A percentile compares a stretch with the other conserved stretches of the same genome.
These are phyloP conservation scores for Myotis yumanensis DNA, from an alignment of 2,113 vertebrate genomes.

Conservation along the genomic window DNA sequence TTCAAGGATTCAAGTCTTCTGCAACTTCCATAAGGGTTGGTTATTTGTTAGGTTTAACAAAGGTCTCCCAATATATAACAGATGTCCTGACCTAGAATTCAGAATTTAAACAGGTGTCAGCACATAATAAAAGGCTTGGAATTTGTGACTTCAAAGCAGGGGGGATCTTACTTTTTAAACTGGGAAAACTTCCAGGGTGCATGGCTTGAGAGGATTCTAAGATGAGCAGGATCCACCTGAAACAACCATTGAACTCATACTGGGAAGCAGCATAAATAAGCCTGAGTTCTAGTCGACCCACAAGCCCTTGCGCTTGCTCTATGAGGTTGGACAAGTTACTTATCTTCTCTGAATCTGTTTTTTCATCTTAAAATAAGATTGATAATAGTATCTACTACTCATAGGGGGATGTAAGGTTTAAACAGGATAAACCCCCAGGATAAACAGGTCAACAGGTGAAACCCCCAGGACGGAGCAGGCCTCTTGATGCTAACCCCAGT, in stretches of 20 bases:
- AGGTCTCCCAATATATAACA: not conserved
- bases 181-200: not conserved
- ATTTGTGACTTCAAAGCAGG: not conserved
- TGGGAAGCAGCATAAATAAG: not conserved
- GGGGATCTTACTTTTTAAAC: not conserved
- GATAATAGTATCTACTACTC: not conserved
- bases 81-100: not conserved
- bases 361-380: conserved; percentile 29
- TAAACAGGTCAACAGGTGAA: not conserved
- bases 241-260: not conserved
- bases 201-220: not conserved
- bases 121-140: not conserved
- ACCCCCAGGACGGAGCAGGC: not conserved
- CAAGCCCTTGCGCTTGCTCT: not conserved
- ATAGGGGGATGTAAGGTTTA: not conserved
- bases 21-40: not conserved
- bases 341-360: conserved; percentile 44
- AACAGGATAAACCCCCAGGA: not conserved
- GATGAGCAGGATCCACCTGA: not conserved
- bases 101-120: not conserved
- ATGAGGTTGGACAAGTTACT: not conserved
- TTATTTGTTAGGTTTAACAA: conserved; percentile 8
- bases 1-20: conserved; percentile 30
- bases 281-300: not conserved
- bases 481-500: not conserved